Evolutionary conservation across 2,113 vertebrate species (phyloP).

Genomic region (Burhinus oedicnemus): DNA sequence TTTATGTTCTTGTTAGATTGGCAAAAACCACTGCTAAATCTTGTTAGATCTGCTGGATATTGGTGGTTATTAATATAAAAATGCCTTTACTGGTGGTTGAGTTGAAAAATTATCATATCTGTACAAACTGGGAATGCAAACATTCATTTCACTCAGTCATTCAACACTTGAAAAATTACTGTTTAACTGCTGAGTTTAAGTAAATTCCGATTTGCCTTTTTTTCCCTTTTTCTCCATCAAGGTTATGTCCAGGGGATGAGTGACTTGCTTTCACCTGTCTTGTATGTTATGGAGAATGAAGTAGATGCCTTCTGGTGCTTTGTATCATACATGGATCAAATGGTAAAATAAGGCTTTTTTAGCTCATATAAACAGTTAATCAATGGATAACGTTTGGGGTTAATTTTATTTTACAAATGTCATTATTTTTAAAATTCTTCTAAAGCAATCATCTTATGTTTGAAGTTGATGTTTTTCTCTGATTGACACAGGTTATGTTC

Average conservation of each 20-base stretch:
- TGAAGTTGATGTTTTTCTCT: background rate
- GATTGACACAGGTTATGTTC: background rate
- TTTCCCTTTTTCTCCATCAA: constrained; percentile 43
- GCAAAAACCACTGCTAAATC: background rate
- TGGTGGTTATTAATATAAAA: background rate
- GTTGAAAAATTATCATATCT: background rate
- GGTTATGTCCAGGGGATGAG: constrained; percentile 99
- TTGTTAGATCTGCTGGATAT: background rate
- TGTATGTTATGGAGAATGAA: constrained; percentile 97
- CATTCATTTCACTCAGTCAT: background rate
- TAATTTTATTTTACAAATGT: background rate
- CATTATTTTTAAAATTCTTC: fast-evolving
- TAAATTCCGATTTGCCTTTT: background rate
- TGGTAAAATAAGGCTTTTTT: constrained; percentile 79
- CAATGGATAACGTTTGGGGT: background rate
- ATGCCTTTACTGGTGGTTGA: background rate
- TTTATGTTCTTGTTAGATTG: background rate
- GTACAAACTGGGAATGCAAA: background rate
- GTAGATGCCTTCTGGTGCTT: constrained; percentile 99
- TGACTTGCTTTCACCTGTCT: constrained; percentile 92
- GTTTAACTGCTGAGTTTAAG: background rate
- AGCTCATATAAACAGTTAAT: background rate
- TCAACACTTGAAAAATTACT: background rate
- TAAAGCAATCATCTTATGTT: background rate
- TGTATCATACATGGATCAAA: constrained; percentile 93